Conservation (phyloP, 2,797 vertebrate species). For the Apodemus agrarius region DNA sequence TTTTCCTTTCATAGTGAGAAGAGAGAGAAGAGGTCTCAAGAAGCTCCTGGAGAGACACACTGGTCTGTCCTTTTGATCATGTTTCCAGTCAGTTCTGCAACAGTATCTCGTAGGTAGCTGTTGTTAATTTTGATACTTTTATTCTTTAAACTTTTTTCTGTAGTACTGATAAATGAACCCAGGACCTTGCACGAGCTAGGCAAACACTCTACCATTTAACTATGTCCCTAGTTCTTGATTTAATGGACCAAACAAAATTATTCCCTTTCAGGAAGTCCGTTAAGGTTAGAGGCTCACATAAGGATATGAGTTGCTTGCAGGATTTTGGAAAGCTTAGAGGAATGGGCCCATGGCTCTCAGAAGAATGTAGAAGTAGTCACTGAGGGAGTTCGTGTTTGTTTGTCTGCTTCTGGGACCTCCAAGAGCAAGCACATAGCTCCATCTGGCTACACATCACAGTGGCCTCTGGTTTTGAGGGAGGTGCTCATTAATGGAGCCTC, state of each 20-base stretch:
- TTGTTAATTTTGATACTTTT: background rate
- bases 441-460: background rate
- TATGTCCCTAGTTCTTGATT: background rate
- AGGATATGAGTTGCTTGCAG: background rate
- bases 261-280: background rate
- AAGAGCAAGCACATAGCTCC: background rate
- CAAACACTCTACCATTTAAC: background rate
- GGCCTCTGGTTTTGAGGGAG: background rate
- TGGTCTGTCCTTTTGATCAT: background rate
- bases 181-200: background rate
- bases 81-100: conserved; percentile 7
- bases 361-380: background rate
- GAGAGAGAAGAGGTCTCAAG: background rate
- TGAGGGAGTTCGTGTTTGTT: background rate
- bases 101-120: background rate
- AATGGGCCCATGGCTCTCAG: background rate
- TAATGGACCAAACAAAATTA: background rate
- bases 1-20: conserved; percentile 41
- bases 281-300: background rate
- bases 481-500: background rate
- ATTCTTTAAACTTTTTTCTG: background rate
- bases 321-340: background rate
- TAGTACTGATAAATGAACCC: background rate
- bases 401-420: background rate
- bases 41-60: background rate